Evolutionary conservation across 2,797 vertebrate species (phyloP).

Genomic region (Propithecus deckenii): DNA sequence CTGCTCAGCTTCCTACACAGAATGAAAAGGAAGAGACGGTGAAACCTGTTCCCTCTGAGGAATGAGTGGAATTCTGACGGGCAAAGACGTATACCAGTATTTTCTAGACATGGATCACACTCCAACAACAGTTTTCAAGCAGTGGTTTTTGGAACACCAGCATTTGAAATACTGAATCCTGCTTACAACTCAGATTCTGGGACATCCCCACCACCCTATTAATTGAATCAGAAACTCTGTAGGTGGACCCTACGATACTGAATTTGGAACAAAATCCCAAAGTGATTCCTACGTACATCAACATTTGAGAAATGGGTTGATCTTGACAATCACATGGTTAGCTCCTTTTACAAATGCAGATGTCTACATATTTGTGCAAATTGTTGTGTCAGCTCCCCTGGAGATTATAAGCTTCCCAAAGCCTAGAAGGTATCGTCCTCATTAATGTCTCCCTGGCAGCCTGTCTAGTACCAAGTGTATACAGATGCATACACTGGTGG

Average conservation of each 20-base stretch:
- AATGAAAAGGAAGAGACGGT: not conserved
- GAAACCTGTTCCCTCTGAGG: no score
- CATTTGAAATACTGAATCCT: not conserved
- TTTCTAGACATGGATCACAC: not conserved
- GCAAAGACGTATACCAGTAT: rapidly evolving
- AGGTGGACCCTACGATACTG: not conserved
- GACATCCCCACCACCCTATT: not conserved
- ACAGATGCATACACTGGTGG: not conserved
- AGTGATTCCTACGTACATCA: not conserved
- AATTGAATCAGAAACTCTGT: not conserved
- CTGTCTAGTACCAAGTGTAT: rapidly evolving
- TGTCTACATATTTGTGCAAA: not conserved
- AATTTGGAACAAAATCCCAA: not conserved
- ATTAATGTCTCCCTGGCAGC: rapidly evolving
- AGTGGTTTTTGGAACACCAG: not conserved
- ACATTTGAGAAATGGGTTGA: not conserved
- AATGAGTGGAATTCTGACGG: not conserved
- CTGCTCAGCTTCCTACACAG: not conserved
- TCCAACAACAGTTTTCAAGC: not conserved
- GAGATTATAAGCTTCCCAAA: not conserved
- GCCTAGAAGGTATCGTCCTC: no score
- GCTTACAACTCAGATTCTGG: not conserved
- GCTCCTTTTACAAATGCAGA: not conserved
- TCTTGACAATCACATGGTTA: no score
- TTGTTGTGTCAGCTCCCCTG: rapidly evolving